Percentiles rank a stretch among this genome's conserved stretches.
Evolutionary conservation across 2,113 vertebrate genomes (phyloP).

Genomic region (Columba livia): DNA sequence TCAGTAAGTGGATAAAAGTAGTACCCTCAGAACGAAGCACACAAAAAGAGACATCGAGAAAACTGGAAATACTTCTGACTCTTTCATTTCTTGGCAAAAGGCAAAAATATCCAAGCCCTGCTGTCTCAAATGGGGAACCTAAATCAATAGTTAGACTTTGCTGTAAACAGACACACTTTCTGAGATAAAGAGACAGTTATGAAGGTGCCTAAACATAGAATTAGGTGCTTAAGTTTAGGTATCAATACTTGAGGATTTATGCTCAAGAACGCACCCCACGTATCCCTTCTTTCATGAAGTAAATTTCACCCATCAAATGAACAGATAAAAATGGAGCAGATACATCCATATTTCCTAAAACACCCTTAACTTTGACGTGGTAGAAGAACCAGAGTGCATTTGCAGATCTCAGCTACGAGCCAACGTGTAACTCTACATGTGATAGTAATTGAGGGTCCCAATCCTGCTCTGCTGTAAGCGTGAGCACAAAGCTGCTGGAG

Average conservation of each 20-base stretch:
- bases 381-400: conserved; percentile 40
- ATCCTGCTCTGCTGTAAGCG: conserved; percentile 23
- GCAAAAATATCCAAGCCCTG: background rate
- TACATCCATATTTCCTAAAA: background rate
- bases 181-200: background rate
- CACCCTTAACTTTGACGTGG: background rate
- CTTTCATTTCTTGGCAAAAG: conserved; percentile 6
- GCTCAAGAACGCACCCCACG: background rate
- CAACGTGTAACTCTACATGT: conserved; percentile 38
- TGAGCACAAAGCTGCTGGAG: conserved; percentile 58
- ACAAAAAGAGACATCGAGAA: background rate
- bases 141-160: conserved; percentile 23
- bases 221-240: conserved; percentile 1
- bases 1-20: background rate
- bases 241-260: background rate
- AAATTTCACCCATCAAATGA: conserved; percentile 16
- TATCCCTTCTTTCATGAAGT: background rate
- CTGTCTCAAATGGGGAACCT: background rate
- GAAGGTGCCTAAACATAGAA: background rate
- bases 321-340: background rate
- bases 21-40: background rate
- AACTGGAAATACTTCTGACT: conserved; percentile 1
- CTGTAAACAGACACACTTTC: conserved; percentile 13
- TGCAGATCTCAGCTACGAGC: conserved; percentile 45
- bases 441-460: conserved; percentile 66